phyloP scores from a whole-genome alignment of 2,113 vertebrate genomes.

The Recurvirostra avosetta region DNA sequence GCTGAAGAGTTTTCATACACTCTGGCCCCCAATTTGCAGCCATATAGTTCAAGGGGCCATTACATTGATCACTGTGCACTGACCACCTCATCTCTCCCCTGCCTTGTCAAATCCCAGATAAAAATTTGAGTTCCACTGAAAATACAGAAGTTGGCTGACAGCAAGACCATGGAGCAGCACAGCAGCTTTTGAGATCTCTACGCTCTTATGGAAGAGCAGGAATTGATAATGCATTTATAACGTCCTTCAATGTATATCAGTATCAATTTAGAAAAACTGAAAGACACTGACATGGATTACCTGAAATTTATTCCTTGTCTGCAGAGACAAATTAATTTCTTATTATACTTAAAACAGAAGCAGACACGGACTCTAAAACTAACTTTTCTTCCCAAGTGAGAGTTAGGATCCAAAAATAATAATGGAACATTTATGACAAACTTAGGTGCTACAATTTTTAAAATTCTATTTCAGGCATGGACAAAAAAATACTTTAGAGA shows the following conservation, averaged over 20 bases:
- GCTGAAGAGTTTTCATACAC: neutral
- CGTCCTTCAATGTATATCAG: neutral
- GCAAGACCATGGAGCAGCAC: neutral
- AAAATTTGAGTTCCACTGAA: neutral
- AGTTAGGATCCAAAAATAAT: neutral
- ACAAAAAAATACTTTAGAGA: neutral
- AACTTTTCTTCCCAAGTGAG: neutral
- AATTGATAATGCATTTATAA: neutral
- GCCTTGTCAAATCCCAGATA: neutral
- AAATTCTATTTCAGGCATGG: neutral
- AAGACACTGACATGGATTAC: neutral
- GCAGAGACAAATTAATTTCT: neutral
- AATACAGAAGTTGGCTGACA: neutral
- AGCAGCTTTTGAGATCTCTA: neutral
- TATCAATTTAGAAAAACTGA: neutral
- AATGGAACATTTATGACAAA: neutral
- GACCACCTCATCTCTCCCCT: neutral
- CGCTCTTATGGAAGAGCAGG: accelerated
- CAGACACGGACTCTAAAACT: neutral
- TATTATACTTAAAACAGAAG: neutral
- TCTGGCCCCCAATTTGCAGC: neutral
- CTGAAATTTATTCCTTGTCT: neutral
- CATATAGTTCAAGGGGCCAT: neutral
- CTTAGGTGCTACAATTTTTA: neutral
- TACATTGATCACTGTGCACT: neutral